Evolutionary conservation across 2,797 vertebrate species (phyloP), one percentile per base, ranked within the genome.

Genomic region (Orestias chungarensis): DNA sequence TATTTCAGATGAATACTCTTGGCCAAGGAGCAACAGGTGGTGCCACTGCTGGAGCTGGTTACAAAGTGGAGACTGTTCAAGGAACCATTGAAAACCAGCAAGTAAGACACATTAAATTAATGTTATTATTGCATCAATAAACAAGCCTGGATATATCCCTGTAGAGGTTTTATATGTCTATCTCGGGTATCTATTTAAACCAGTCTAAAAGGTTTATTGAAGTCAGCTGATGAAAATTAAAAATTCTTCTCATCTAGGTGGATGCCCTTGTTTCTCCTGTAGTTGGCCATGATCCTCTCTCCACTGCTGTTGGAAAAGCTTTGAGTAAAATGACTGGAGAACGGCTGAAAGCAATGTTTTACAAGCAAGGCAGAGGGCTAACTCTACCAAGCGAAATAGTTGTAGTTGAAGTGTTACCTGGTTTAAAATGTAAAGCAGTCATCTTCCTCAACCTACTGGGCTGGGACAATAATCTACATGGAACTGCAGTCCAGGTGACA

Each of bases 211-310:
- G n/a, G n/a, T n/a, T n/a, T n/a, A n/a, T n/a, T n/a, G n/a, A n/a
- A n/a, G n/a, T n/a, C n/a, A n/a, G n/a, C n/a, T n/a, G n/a, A n/a
- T n/a, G n/a, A n/a, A n/a, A n/a, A n/a, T n/a, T n/a, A n/a, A n/a
- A n/a, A n/a, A n/a, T n/a, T n/a, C n/a, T n/a, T n/a, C 33, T 55
- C 40, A 9, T 61, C n/a, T 11, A 68, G 92, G 79, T 79, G 61
- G 90, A 93, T 59, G 80, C 1, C 14, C 42, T 93, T 29, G 86
- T 92, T 0, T 86, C 73, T 27, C 91, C 91, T 1, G 91, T 93
- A 87, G 29, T 27, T 23, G 66, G 82, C 25, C 79, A 81, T 43
- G 15, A 89, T 42, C 90, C 83, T 10, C 3, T 69, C 20, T 91
- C 90, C 2, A 82, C 77, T 27, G 66, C 68, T 27, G 38, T 93